Conservation (phyloP, 2,113 vertebrate species). For the Paradoxurus hermaphroditus region DNA sequence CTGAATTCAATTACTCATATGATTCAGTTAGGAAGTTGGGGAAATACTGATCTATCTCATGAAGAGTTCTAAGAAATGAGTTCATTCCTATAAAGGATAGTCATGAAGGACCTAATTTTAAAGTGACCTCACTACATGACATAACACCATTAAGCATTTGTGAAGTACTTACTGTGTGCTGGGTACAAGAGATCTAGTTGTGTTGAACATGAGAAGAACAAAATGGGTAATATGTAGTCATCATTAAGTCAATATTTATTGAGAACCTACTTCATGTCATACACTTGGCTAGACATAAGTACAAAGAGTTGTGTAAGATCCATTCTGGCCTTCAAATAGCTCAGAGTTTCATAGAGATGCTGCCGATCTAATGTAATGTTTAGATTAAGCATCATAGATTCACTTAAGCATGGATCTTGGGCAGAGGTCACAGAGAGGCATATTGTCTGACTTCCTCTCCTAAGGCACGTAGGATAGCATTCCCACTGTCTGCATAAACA, state of each 20-base stretch:
- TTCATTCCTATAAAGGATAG: not conserved
- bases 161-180: not conserved
- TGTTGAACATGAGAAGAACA: not conserved
- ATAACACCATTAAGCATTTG: not conserved
- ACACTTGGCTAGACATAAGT: not conserved
- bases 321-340: not conserved
- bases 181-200: not conserved
- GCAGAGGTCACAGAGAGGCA: not conserved
- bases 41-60: not conserved
- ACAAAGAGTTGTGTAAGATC: not conserved
- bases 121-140: not conserved
- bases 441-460: not conserved
- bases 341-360: not conserved
- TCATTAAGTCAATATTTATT: not conserved
- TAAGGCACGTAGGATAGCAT: not conserved
- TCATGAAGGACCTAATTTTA: not conserved
- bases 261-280: not conserved
- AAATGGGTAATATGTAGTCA: not conserved
- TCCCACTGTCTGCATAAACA: not conserved
- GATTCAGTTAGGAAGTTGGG: not conserved
- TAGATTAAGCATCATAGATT: not conserved
- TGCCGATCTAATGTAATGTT: not conserved
- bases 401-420: not conserved
- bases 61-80: constrained; percentile 2
- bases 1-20: not conserved